A percentile compares a stretch with the other conserved stretches of the same genome.
Evolutionary conservation across 2,113 vertebrate species (phyloP).

Genomic region (Varanus salvator): DNA sequence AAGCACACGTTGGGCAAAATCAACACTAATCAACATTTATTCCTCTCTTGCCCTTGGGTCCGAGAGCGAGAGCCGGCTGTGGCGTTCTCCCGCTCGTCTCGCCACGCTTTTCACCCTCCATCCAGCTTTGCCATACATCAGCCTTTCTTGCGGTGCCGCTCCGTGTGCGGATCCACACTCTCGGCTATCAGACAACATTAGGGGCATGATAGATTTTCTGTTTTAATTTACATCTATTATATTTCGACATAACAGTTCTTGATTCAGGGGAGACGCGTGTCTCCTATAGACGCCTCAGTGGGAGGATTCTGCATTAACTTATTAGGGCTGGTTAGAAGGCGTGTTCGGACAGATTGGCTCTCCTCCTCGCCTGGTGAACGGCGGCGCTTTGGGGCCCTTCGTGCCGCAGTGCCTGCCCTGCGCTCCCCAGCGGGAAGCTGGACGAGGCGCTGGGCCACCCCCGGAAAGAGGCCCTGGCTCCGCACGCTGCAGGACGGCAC

Average conservation of each 20-base stretch:
- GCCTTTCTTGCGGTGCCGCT: slow-evolving; percentile 81
- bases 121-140: slow-evolving; percentile 94
- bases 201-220: slow-evolving; percentile 96
- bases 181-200: slow-evolving; percentile 92
- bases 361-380: fast-evolving
- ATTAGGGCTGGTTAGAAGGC: slow-evolving; percentile 53
- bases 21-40: slow-evolving; percentile 99
- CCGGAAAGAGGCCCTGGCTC: too few relatives aligned
- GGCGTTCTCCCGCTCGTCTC: slow-evolving; percentile 80
- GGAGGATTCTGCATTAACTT: slow-evolving; percentile 69
- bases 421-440: background rate
- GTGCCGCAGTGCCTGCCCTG: slow-evolving; percentile 19
- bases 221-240: slow-evolving; percentile 98
- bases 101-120: slow-evolving; percentile 96
- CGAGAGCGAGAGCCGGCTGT: slow-evolving; percentile 83
- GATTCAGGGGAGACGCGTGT: slow-evolving; percentile 76
- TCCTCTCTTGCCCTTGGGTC: slow-evolving; percentile 97
- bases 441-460: too few relatives aligned
- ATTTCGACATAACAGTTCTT: slow-evolving; percentile 83
- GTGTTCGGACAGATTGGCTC: slow-evolving; percentile 16
- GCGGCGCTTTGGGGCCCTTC: background rate
- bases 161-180: slow-evolving; percentile 79
- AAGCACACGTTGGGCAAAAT: slow-evolving; percentile 95
- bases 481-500: too few relatives aligned
- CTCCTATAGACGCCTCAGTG: slow-evolving; percentile 73